phyloP scores from a whole-genome alignment of 2,797 vertebrate genomes.

The Clarias laeviceps region DNA sequence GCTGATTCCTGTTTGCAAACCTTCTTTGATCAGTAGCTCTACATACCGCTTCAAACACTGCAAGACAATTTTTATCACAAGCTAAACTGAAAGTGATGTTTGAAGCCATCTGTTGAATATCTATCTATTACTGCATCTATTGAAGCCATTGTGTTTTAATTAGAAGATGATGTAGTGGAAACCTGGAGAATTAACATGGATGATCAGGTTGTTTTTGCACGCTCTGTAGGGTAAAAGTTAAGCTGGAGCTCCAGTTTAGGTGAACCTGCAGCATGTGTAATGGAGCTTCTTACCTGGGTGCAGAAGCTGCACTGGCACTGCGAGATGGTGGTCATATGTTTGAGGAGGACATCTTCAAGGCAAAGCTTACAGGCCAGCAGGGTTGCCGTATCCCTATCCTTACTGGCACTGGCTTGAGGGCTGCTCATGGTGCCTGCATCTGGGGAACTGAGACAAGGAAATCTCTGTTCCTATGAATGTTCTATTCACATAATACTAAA shows the following conservation, averaged over 20 bases:
- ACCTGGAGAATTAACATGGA: neutral
- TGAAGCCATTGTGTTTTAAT: neutral
- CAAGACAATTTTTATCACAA: neutral
- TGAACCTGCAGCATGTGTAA: neutral
- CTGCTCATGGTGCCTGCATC: neutral
- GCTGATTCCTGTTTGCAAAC: constrained; percentile 81
- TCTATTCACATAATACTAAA: neutral
- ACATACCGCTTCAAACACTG: neutral
- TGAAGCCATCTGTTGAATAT: too few relatives aligned
- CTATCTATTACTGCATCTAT: neutral
- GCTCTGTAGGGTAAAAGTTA: neutral
- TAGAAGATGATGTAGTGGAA: neutral
- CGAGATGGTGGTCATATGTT: neutral
- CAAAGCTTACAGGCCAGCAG: neutral
- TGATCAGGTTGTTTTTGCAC: neutral
- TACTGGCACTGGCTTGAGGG: neutral
- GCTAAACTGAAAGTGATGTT: too few relatives aligned
- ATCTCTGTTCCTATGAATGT: neutral
- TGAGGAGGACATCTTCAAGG: neutral
- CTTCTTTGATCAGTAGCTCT: constrained; percentile 77
- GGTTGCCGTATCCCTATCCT: neutral
- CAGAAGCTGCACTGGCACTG: neutral
- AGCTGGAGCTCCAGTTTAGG: neutral
- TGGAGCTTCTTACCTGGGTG: neutral
- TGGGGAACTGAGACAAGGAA: neutral